A percentile compares a stretch with the other conserved stretches of the same genome.
Evolutionary conservation across 1,140 invertebrate genomes (phyloP).

Genomic region (Pseudobourletiella spinata): DNA sequence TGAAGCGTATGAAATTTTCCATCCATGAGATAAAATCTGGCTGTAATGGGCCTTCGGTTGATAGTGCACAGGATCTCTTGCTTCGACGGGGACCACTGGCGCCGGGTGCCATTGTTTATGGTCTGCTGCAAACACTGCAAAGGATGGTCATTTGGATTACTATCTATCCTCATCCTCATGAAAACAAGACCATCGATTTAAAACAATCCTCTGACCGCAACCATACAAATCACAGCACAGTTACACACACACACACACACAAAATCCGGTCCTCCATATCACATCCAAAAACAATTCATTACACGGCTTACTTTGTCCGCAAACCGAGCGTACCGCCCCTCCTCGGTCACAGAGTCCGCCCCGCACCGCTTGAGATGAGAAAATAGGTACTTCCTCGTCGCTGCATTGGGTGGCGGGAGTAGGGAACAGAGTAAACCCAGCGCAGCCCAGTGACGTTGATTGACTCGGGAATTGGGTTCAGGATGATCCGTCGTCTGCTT

Average conservation of each 20-base stretch:
- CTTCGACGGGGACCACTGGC: constrained; percentile 79
- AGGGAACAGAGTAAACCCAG: constrained; percentile 80
- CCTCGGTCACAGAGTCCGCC: constrained; percentile 80
- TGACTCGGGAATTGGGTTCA: constrained; percentile 79
- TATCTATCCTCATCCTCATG: no score
- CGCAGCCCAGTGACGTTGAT: constrained; percentile 83
- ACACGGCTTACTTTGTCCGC: constrained; percentile 64
- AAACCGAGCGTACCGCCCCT: constrained; percentile 88
- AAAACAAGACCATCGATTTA: no score
- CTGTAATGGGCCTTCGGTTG: constrained; percentile 63
- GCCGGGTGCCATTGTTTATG: constrained; percentile 36
- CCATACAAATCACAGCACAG: no score
- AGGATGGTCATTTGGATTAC: no score
- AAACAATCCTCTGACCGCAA: no score
- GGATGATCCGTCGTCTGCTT: constrained; percentile 89
- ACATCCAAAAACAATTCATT: not conserved
- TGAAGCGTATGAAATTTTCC: constrained; percentile 90
- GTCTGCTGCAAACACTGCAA: constrained; percentile 69
- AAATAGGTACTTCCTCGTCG: constrained; percentile 77
- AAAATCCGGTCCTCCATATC: no score
- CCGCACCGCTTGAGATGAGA: constrained; percentile 80
- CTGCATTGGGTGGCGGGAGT: constrained; percentile 70
- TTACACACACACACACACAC: no score
- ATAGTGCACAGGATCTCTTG: constrained; percentile 90
- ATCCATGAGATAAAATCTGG: constrained; percentile 86